phyloP scores from a whole-genome alignment of 2,888 invertebrate genomes.

The Oligia latruncula region DNA sequence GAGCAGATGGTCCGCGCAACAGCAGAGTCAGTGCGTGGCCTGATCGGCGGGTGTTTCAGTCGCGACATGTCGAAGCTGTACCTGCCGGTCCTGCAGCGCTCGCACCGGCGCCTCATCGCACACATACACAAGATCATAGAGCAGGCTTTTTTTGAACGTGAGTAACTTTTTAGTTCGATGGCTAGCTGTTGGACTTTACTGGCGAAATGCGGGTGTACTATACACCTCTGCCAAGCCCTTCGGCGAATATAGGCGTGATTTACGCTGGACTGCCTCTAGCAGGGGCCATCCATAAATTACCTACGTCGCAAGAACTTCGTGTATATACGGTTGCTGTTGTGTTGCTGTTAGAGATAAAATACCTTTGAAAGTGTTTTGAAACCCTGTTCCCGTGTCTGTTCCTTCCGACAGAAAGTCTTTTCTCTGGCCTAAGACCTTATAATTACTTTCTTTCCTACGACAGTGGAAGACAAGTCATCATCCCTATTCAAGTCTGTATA shows the following conservation, averaged over 20 bases:
- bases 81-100: conserved; percentile 77
- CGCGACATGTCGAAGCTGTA: conserved; percentile 75
- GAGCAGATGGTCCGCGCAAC: conserved; percentile 78
- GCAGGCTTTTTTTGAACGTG: conserved; percentile 77
- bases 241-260: background rate
- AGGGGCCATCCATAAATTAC: background rate
- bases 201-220: background rate
- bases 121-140: conserved; percentile 75
- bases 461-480: conserved; percentile 78
- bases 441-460: conserved; percentile 14
- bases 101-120: conserved; percentile 76
- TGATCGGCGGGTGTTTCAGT: conserved; percentile 73
- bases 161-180: conserved; percentile 40
- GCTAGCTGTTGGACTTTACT: background rate
- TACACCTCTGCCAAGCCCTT: background rate
- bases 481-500: conserved; percentile 74
- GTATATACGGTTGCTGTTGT: no score
- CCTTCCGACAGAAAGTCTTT: background rate
- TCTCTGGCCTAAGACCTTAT: background rate
- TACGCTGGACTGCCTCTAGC: background rate
- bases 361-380: background rate
- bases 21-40: conserved; percentile 73
- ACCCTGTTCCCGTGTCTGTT: background rate
- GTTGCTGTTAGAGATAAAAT: background rate
- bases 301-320: background rate